Conservation (phyloP, 2,888 invertebrate species). For the Doris montereyensis region DNA sequence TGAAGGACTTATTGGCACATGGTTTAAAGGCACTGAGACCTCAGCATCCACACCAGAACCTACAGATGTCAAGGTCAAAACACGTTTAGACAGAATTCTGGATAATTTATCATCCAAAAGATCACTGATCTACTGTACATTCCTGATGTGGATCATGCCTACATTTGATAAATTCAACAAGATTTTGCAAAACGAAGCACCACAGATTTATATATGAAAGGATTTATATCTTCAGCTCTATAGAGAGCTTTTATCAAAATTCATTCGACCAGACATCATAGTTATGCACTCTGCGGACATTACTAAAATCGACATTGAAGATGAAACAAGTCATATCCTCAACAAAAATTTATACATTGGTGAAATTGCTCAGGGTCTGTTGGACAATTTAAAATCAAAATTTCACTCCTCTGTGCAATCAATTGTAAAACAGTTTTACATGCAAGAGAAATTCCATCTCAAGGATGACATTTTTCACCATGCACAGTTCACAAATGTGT, state of each 20-base stretch:
- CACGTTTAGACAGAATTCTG: not conserved
- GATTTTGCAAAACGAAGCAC: not conserved
- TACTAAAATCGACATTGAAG: too few species aligned
- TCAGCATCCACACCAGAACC: too few species aligned
- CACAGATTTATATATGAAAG: not conserved
- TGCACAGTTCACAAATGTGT: too few species aligned
- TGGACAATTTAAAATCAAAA: too few species aligned
- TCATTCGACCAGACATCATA: not conserved
- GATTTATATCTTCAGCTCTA: not conserved
- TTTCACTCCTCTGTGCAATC: not conserved
- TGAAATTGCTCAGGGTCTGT: too few species aligned
- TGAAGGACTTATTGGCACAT: too few species aligned
- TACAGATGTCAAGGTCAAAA: too few species aligned
- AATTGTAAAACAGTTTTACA: too few species aligned
- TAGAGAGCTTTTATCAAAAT: not conserved
- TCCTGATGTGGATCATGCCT: not conserved
- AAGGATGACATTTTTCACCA: too few species aligned
- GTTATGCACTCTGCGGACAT: not conserved
- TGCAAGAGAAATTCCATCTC: not conserved
- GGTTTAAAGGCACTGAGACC: too few species aligned
- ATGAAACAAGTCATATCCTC: not conserved
- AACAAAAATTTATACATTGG: not conserved
- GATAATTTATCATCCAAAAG: not conserved
- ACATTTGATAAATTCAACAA: not conserved
- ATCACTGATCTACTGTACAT: not conserved